A percentile compares a stretch with the other conserved stretches of the same genome.
phyloP scores from a whole-genome alignment of 1,140 invertebrate genomes.

The Drosophila chauvacae region DNA sequence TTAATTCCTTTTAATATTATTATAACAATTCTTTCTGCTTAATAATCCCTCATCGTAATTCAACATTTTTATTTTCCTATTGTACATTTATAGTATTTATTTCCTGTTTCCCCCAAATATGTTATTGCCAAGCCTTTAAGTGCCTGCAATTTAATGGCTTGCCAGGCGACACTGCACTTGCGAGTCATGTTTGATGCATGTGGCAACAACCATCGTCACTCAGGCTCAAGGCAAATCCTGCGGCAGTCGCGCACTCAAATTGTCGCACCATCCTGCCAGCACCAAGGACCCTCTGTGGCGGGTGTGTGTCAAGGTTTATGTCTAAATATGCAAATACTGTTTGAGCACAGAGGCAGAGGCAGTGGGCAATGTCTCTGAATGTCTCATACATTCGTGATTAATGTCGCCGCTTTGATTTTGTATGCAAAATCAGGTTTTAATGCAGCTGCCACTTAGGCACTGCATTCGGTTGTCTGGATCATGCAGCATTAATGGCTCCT shows the following conservation, averaged over 20 bases:
- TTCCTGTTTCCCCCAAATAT: not conserved
- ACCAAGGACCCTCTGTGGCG: conserved; percentile 1
- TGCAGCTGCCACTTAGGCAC: conserved; percentile 50
- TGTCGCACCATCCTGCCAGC: conserved; percentile 45
- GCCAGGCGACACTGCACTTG: conserved; percentile 40
- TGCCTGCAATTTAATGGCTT: conserved; percentile 36
- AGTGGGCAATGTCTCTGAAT: conserved; percentile 32
- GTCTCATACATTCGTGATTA: conserved; percentile 59
- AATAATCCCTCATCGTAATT: too few relatives aligned
- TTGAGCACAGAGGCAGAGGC: not conserved
- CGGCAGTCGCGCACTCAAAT: conserved; percentile 62
- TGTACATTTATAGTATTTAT: not conserved
- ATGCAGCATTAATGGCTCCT: conserved; percentile 52
- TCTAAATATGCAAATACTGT: conserved; percentile 61
- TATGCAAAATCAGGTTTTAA: conserved; percentile 54
- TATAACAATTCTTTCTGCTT: not conserved
- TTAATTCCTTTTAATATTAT: too few relatives aligned
- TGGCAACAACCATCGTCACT: conserved; percentile 50
- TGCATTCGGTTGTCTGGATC: conserved; percentile 52
- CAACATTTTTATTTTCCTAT: not conserved
- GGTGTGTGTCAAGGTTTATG: conserved; percentile 40
- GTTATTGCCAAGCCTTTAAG: conserved; percentile 41
- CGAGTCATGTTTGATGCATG: conserved; percentile 65
- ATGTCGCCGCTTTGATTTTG: conserved; percentile 52
- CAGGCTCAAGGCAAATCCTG: conserved; percentile 35